Base-by-base conservation (phyloP, 92 coral and sea anemone species). In the Umimayanthus kanabou region DNA sequence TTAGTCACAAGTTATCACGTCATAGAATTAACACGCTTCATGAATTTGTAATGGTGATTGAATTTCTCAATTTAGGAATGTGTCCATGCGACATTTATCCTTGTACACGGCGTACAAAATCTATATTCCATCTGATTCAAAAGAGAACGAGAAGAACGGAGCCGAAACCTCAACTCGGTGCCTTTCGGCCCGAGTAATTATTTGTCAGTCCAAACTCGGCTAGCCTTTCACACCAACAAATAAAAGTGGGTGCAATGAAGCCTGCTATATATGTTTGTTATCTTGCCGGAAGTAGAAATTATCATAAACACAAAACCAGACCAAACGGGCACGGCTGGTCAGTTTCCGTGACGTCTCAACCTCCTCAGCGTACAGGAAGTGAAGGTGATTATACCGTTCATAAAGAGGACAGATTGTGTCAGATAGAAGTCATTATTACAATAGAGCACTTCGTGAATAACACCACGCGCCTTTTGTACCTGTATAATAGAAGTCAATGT, bases 271-370 rank as follows among this genome's bases (percentile, higher is more conserved):
- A n/a, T n/a, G 57, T 13, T 50, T 71, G 6, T 42, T 72, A 13
- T 72, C 15, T 29, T 8, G 22, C 29, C 84, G 84, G 84, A 57
- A 30, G 84, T 53, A 15, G 16, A 57, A 30, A 80, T 55, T 55
- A 80, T 55, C 84, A 57, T 30, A 57, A 55, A 57, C 47, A 33
- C 71, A 33, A 47, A 47, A 79, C 67, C 67, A 49, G 10, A 8
- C 50, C 50, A 50, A 25, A 49, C 39, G 49, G 77, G 87, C 87
- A 42, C 28, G 77, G 87, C 78, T 73, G 9, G 28, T 30, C 23
- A 16, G 79, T 28, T 83, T 83, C 87, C 79, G 87, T 83, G 87
- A 83, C 87, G 87, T 83, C 64, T 45, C 11, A 5, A 40, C 23
- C 39, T 18, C 53, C 37, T 43, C n/a, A 69, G 47, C 87, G 40